A percentile compares a stretch with the other conserved stretches of the same genome.
phyloP scores from a whole-genome alignment of 2,888 invertebrate genomes.

The Drosophila rubida region DNA sequence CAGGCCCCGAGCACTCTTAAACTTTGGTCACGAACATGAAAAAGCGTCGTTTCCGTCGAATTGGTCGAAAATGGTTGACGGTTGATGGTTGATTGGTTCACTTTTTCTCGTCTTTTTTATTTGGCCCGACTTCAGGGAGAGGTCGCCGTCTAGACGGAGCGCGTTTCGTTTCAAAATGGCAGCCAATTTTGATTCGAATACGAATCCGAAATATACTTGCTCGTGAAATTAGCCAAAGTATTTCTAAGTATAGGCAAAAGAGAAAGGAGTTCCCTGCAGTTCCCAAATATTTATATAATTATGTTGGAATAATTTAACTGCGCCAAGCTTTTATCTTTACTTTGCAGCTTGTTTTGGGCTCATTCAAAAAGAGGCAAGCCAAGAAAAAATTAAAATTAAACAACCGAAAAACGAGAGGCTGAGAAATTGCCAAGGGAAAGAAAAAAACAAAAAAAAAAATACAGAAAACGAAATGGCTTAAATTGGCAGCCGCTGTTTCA shows the following conservation, averaged over 20 bases:
- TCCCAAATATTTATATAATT: conserved; percentile 34
- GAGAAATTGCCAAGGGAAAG: conserved; percentile 48
- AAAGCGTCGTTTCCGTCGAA: conserved; percentile 76
- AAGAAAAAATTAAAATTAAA: conserved; percentile 31
- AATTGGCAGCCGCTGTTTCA: conserved; percentile 41
- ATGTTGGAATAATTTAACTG: conserved; percentile 43
- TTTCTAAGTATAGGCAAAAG: conserved; percentile 11
- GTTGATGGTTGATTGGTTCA: conserved; percentile 80
- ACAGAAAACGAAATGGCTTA: conserved; percentile 41
- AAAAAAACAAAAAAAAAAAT: conserved; percentile 42
- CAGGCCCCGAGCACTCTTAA: conserved; percentile 52
- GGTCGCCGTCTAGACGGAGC: conserved; percentile 48
- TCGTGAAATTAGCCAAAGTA: conserved; percentile 13
- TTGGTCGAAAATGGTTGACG: conserved; percentile 76
- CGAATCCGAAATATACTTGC: conserved; percentile 7
- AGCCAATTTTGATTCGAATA: conserved; percentile 38
- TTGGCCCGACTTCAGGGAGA: conserved; percentile 29
- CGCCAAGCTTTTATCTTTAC: conserved; percentile 60
- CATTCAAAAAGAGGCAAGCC: conserved; percentile 38
- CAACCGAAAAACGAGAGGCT: conserved; percentile 26
- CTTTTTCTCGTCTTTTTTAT: conserved; percentile 46
- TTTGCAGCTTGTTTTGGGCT: conserved; percentile 55
- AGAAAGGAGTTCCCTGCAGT: conserved; percentile 36
- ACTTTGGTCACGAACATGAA: conserved; percentile 78
- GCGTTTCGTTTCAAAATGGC: conserved; percentile 67